Evolutionary conservation across 2,888 invertebrate species (phyloP).

Genomic region (Cotesia congregata): DNA sequence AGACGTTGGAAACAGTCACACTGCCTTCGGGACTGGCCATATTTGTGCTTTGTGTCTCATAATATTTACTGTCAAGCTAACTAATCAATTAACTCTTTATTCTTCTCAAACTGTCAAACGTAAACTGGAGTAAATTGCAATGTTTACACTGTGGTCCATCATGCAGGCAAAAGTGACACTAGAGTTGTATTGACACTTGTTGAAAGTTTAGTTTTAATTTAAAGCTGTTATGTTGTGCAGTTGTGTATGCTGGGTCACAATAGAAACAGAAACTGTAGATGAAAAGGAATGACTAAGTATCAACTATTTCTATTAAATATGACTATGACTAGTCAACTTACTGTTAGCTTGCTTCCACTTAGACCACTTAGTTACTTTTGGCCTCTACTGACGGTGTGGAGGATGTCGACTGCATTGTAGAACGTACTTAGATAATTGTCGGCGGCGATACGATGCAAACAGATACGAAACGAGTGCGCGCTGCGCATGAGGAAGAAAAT

Average conservation of each 20-base stretch:
- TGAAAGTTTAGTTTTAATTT: background rate
- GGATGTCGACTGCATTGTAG: background rate
- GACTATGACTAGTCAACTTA: background rate
- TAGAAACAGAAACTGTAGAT: background rate
- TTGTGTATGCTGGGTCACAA: background rate
- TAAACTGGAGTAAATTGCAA: background rate
- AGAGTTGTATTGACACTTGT: background rate
- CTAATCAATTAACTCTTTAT: background rate
- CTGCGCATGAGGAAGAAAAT: slow-evolving; percentile 8
- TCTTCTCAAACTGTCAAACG: no score
- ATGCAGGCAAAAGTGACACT: background rate
- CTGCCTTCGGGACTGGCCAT: slow-evolving; percentile 50
- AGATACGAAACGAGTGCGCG: background rate
- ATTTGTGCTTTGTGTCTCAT: slow-evolving; percentile 25
- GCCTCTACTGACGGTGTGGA: background rate
- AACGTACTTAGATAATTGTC: background rate
- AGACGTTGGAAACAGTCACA: slow-evolving; percentile 50
- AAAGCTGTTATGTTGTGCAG: no score
- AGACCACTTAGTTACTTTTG: background rate
- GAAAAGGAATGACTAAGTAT: background rate
- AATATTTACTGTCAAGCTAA: background rate
- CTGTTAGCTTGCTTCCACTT: background rate
- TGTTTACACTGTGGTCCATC: background rate
- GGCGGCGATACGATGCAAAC: background rate
- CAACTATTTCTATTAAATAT: no score